Evolutionary conservation across 2,113 vertebrate genomes (phyloP).

Genomic region (Gracilinanus agilis): DNA sequence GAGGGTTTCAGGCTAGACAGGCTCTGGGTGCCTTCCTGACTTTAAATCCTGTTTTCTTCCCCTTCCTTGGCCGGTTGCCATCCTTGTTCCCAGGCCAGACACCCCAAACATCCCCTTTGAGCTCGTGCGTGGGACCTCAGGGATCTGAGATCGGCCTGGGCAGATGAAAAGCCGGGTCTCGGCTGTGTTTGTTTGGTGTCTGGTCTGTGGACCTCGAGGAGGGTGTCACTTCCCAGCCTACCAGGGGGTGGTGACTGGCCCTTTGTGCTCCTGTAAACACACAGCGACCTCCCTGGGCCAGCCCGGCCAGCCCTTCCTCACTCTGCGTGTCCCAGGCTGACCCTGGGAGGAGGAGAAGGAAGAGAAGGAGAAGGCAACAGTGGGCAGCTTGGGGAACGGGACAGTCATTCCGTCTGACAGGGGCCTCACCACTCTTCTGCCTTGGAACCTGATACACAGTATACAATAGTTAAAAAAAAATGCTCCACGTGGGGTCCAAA

Average conservation of each 20-base stretch:
- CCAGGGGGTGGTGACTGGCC: background rate
- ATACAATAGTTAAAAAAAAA: too few relatives aligned
- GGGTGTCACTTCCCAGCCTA: background rate
- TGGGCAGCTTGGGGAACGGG: too few relatives aligned
- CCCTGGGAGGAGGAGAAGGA: background rate
- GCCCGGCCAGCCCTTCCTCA: background rate
- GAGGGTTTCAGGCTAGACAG: background rate
- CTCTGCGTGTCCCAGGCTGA: background rate
- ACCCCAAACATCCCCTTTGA: background rate
- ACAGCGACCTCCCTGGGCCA: background rate
- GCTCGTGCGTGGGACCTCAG: background rate
- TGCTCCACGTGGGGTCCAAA: background rate
- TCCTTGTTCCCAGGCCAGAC: background rate
- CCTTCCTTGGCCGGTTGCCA: background rate
- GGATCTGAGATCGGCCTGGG: background rate
- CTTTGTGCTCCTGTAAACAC: background rate
- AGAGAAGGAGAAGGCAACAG: background rate
- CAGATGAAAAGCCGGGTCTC: background rate
- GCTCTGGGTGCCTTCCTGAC: background rate
- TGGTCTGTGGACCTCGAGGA: background rate
- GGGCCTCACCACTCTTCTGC: too few relatives aligned
- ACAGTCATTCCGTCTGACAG: background rate
- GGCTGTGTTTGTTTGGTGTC: background rate
- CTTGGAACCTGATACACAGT: too few relatives aligned
- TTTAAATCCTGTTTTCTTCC: background rate